Base-by-base conservation (phyloP, 1,140 invertebrate genomes). In the Leptonema lineaticorne region DNA sequence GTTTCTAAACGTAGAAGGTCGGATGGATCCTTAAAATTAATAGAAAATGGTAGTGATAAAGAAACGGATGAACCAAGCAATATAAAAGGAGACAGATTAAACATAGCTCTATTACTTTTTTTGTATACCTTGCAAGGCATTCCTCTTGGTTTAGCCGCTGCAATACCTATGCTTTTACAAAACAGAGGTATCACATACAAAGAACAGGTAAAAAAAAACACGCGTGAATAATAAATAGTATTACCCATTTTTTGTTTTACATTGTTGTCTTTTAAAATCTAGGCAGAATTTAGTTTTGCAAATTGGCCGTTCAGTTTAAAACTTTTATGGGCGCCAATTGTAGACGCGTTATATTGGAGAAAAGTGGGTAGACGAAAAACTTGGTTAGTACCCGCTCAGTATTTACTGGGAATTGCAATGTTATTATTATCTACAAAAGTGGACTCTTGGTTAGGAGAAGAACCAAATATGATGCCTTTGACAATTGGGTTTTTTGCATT, bases 231-330 rank as follows among this genome's bases (percentile, higher is more conserved):
- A 16, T 50, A 50, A 50, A 50, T 50, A 50, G 5, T 16, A 16
- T 18, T 7, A 6, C 5, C 20, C 16, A 33, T 33, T 37, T 30
- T 16, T 63, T 37, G 16, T 37, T 41, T 11, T n/a, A 20, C 9
- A 16, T 48, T 4, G 27, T 26, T 16, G 2, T 24, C 53, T 57
- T 56, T 9, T 65, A 20, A 26, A 45, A 24, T 85, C 65, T 88
- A 99, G 89, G 97, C 97, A n/a, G 88, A 97, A 77, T 99, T 99
- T 78, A 98, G 95, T 82, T 96, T 99, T 77, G 95, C 95, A 0
- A 90, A 90, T 74, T 99, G 97, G 97, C 98, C 98, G 1, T 99
- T 98, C 77, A 96, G 94, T 79, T 82, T 99, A 16, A 99, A 99
- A 82, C 80, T 99, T 26, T 76, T 99, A 46, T 99, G 97, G 98